Evolutionary conservation across 1,140 invertebrate genomes (phyloP), one percentile per base, ranked within the genome.

Genomic region (Asobara japonica): DNA sequence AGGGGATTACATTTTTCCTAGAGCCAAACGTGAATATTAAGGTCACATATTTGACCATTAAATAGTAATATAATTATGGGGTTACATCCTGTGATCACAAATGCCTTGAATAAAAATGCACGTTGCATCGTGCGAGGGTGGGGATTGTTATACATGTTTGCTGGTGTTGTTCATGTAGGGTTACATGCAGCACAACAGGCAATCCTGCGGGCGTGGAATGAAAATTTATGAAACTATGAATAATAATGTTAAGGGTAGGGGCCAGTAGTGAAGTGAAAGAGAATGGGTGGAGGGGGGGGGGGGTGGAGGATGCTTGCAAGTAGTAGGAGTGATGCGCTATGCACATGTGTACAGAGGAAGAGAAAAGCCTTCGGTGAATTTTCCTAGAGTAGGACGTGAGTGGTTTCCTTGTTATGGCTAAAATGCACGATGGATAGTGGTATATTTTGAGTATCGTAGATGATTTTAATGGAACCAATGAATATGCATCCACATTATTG

Each of bases 151-250:
- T 41, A 25, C 18, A 51, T 51, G 45, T 51, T 7, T 51, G 20
- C 16, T 51, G 11, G 38, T 25, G 31, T 70, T 38, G 22, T n/a
- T 33, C 30, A 30, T 30, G 60, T 48, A 33, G 65, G 56, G 67
- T 65, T 62, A 65, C 65, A 38, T 69, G 65, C n/a, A 68, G 77
- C 68, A 67, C 77, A 79, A 79, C 78, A 69, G 77, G 71, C 74
- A 79, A 78, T 77, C 64, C 73, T 11, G 72, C 48, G 64, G 73
- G 45, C 22, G 41, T 65, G 73, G 69, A 69, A 83, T 83, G 79
- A 84, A 85, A 84, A 86, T 85, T 84, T 82, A 86, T 84, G 82
- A 82, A 81, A 83, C 75, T 78, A 82, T 83, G 83, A 86, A 85
- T 86, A 86, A 81, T 82, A 84, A 83, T 77, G 77, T 65, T 65